Evolutionary conservation across 2,113 vertebrate genomes (phyloP).

Genomic region (Saguinus imperator): DNA sequence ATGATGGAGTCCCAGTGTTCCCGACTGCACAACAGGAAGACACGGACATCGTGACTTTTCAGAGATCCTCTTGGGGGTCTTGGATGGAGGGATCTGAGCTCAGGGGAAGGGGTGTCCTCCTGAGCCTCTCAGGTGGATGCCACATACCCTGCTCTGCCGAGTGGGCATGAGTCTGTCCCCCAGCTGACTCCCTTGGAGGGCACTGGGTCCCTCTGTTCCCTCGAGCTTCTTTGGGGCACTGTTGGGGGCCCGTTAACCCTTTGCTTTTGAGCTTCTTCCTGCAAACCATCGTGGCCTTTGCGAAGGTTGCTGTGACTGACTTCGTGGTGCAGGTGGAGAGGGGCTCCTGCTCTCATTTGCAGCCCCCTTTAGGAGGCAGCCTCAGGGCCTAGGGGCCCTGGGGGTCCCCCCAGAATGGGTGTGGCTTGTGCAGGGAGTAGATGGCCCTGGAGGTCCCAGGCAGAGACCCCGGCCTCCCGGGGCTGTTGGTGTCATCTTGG

Average conservation of each 20-base stretch:
- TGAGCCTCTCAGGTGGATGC: background rate
- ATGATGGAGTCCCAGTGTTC: background rate
- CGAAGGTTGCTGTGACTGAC: background rate
- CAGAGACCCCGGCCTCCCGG: background rate
- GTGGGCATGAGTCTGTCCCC: background rate
- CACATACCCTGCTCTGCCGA: background rate
- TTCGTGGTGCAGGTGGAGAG: too few relatives aligned
- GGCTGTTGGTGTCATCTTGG: rapidly evolving
- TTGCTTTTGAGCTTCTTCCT: background rate
- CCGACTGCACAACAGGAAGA: rapidly evolving
- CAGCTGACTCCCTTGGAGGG: too few relatives aligned
- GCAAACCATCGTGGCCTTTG: rapidly evolving
- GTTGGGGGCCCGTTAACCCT: background rate
- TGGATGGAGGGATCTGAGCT: background rate
- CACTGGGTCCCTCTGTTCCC: background rate
- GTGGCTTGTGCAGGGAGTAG: too few relatives aligned
- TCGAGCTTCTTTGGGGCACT: background rate
- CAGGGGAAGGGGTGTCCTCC: background rate
- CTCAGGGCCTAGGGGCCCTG: background rate
- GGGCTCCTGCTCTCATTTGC: background rate
- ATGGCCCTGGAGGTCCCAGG: background rate
- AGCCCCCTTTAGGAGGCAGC: background rate
- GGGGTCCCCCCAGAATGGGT: background rate
- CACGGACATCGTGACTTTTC: background rate
- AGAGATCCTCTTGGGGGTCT: background rate